Base-by-base conservation (phyloP, 2,797 vertebrate genomes). In the Leptodactylus fallax region DNA sequence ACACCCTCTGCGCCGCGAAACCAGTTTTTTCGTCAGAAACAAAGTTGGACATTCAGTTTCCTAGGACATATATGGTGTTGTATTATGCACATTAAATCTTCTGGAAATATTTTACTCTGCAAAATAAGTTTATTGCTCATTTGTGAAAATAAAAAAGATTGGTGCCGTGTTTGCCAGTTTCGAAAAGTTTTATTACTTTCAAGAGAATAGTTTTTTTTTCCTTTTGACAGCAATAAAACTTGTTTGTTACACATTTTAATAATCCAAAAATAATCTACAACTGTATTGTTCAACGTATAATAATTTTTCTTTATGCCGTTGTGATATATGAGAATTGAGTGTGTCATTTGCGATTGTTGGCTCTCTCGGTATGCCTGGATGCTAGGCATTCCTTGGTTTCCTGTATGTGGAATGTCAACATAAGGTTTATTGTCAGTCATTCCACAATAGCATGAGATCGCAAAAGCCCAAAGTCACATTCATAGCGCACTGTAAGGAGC, bases 321-420 rank as follows among this genome's bases (percentile, higher is more conserved):
- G 58, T 80, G 58, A 60, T 47, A 45, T 80, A 47, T 63, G 49
- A 61, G 79, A 47, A 61, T 47, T 47, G 9, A 56, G 19, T 84
- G 27, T 49, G 25, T 86, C 17, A 47, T 10, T 69, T 77, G 81
- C 47, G 9, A 79, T 56, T 85, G 58, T 76, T 83, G 49, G 36
- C 61, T 69, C 56, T 86, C 51, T n/a, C 53, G 12, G 36, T 61
- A 85, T 65, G 13, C 83, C 71, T 85, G 36, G 36, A 53, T 79
- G 27, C 21, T 79, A 58, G 49, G 25, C 78, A 88, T 81, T 89
- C 79, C 14, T 49, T 78, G 83, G 49, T 81, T 82, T 67, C 77
- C 71, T 77, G 21, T 23, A 25, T 83, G 36, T 49, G 25, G 84
- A 82, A 85, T 81, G 49, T 60, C 63, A 74, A n/a, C 36, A 67